Conservation (phyloP, 2,113 vertebrate genomes). For the Odocoileus hemionus region DNA sequence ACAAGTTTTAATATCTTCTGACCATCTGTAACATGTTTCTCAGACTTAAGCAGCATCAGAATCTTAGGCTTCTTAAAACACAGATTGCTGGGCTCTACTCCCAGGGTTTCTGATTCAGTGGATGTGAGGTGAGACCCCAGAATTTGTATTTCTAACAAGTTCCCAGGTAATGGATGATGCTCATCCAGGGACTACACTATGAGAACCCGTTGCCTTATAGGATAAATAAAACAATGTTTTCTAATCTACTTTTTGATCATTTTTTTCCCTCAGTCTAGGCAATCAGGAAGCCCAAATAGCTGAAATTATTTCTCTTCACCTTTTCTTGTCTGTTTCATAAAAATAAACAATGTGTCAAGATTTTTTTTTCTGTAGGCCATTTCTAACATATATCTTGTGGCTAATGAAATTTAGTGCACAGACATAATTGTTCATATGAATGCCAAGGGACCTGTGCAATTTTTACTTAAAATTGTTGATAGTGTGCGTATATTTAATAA, state of each 20-base stretch:
- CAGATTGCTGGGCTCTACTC: not conserved
- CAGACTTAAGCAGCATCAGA: not conserved
- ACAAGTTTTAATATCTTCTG: not conserved
- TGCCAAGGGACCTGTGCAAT: not conserved
- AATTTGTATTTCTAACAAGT: conserved; percentile 6
- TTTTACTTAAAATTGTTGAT: conserved; percentile 24
- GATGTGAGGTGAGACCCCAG: not conserved
- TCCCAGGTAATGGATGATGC: not conserved
- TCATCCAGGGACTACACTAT: not conserved
- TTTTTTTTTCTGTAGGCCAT: not conserved
- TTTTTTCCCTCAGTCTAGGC: not conserved
- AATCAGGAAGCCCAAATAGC: not conserved
- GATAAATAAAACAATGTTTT: conserved; percentile 12
- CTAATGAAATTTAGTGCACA: conserved; percentile 1
- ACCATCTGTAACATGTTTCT: not conserved
- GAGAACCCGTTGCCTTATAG: not conserved
- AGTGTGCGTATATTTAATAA: not conserved
- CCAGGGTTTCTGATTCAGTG: conserved; percentile 1
- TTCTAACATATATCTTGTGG: not conserved
- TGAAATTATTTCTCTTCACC: conserved; percentile 6
- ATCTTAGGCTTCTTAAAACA: conserved; percentile 8
- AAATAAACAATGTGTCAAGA: not conserved
- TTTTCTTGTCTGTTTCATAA: conserved; percentile 27
- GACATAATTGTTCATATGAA: not conserved
- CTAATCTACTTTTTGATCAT: not conserved